Evolutionary conservation across 1,140 invertebrate species (phyloP), one percentile per base, ranked within the genome.

Genomic region (Dreissena rostriformis): DNA sequence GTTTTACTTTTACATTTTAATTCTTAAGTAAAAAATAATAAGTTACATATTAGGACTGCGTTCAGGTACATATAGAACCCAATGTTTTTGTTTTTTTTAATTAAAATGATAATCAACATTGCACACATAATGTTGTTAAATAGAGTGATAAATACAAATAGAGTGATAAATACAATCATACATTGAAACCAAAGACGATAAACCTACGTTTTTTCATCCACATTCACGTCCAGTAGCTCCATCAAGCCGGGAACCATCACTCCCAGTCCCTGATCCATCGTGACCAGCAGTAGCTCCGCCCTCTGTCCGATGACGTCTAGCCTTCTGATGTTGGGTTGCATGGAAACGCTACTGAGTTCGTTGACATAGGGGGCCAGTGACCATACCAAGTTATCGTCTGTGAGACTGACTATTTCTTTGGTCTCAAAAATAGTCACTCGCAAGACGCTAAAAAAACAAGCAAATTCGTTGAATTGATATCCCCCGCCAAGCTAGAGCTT

Each of bases 201-300:
- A 39, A 70, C 53, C 39, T 71, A 79, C 67, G 24, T 53, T 19
- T 22, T 53, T n/a, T 70, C 66, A 24, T n/a, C 52, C 2, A 79
- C 17, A 8, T 52, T 24, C 6, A 71, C 67, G 12, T n/a, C 7
- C 11, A 79, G 65, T 70, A 71, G 70, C 14, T 79, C 66, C 66
- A 79, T 57, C 24, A 66, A 61, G 10, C n/a, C 65, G 57, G 77
- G 65, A 28, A 68, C 52, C 24, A 79, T 29, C 39, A 79, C 57
- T 70, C 39, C 77, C 0, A 79, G 26, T n/a, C 77, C 77, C 12
- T 8, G 8, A 57, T 19, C 26, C 22, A 79, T n/a, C 22, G 66
- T 70, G 6, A 67, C 63, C 65, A 70, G 57, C n/a, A 79, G 24
- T 26, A 79, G 49, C 57, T 61, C 22, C 22, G 57, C 11, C 17